A percentile compares a stretch with the other conserved stretches of the same genome.
Conservation (phyloP, 2,888 invertebrate genomes). For the Limulus polyphemus region DNA sequence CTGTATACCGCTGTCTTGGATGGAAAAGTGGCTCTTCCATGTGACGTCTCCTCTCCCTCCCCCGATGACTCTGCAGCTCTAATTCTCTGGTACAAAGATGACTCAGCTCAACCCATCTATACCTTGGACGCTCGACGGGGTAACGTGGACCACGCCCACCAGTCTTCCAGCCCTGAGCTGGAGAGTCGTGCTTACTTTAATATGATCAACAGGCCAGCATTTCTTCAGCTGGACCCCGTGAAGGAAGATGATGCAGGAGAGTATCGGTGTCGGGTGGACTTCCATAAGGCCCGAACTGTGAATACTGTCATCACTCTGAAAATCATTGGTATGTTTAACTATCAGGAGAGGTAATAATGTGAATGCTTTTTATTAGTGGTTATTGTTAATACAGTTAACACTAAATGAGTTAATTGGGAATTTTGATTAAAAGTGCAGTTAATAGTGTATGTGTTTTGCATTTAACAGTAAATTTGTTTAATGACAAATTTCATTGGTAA, state of each 20-base stretch:
- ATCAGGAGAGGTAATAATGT: too few relatives aligned
- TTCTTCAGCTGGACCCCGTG: slow-evolving; percentile 27
- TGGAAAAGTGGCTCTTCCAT: slow-evolving; percentile 28
- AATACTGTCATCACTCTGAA: slow-evolving; percentile 75
- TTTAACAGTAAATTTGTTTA: too few relatives aligned
- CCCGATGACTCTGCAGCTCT: slow-evolving; percentile 35
- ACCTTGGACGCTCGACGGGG: slow-evolving; percentile 35
- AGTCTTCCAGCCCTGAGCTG: slow-evolving; percentile 20
- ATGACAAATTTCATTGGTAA: too few relatives aligned
- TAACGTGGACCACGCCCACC: slow-evolving; percentile 25
- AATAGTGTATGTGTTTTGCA: too few relatives aligned
- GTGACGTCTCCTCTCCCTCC: slow-evolving; percentile 26
- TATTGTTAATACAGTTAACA: too few relatives aligned
- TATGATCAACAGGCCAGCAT: slow-evolving; percentile 27
- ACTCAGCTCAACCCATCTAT: slow-evolving; percentile 57
- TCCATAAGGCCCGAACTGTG: slow-evolving; percentile 71
- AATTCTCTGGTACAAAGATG: slow-evolving; percentile 80
- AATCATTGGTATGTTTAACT: slow-evolving; percentile 58
- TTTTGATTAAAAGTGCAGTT: too few relatives aligned
- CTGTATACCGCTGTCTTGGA: slow-evolving; percentile 27
- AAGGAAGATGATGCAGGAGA: slow-evolving; percentile 55
- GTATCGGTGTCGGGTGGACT: slow-evolving; percentile 78
- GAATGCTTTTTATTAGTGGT: too few relatives aligned
- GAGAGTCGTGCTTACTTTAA: slow-evolving; percentile 28
- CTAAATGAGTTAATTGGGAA: too few relatives aligned